Evolutionary conservation across 53 echinoderm and acorn worm genomes (phyloP).

Genomic region (Echinometra lucunter): DNA sequence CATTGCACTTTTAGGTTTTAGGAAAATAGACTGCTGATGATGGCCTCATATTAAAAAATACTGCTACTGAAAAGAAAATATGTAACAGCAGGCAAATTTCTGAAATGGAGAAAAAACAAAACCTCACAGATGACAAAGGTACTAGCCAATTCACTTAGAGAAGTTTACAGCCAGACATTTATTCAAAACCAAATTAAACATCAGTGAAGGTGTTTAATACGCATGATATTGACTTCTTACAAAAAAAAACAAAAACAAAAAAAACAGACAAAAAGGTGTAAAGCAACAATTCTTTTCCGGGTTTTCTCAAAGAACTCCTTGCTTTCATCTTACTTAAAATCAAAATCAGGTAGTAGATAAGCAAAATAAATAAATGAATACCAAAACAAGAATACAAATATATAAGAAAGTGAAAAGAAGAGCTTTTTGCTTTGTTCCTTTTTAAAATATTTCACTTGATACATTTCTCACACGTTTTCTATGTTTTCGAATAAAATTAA

Average conservation of each 20-base stretch:
- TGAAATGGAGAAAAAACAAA: background rate
- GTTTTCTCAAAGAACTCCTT: no score
- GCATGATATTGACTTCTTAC: background rate
- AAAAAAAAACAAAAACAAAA: background rate
- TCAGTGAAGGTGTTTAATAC: background rate
- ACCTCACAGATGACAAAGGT: background rate
- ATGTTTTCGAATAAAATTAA: background rate
- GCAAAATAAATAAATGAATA: no score
- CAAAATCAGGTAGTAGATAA: no score
- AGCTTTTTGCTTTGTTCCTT: no score
- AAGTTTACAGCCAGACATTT: background rate
- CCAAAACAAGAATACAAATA: no score
- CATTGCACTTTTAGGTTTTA: background rate
- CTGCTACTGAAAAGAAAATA: background rate
- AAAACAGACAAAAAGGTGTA: background rate
- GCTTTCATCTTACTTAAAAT: no score
- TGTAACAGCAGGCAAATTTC: background rate
- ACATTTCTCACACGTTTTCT: background rate
- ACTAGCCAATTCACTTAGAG: background rate
- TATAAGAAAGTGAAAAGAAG: no score
- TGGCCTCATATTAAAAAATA: background rate
- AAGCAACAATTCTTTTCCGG: no score
- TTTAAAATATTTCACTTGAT: background rate
- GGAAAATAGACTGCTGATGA: background rate
- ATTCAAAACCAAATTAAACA: background rate